Evolutionary conservation across 2,113 vertebrate species (phyloP).

Genomic region (Nerophis lumbriciformis): DNA sequence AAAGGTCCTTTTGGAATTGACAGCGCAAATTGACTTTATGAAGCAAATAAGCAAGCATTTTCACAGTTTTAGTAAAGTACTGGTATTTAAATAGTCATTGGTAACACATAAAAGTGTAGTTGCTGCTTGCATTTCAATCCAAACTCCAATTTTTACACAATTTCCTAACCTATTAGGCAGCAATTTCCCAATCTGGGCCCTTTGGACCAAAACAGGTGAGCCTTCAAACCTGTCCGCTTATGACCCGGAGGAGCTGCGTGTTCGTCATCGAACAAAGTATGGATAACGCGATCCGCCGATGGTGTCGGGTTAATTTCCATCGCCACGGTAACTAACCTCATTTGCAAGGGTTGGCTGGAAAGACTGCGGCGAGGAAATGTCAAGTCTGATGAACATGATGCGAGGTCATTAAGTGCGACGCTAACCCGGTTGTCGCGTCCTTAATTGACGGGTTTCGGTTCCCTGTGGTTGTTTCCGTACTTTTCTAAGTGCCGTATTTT

Average conservation of each 20-base stretch:
- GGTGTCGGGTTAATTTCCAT: slow-evolving; percentile 36
- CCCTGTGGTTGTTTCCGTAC: slow-evolving; percentile 27
- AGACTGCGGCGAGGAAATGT: slow-evolving; percentile 43
- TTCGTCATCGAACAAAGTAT: slow-evolving; percentile 29
- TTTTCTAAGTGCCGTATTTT: slow-evolving; percentile 17
- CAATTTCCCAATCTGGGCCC: slow-evolving; percentile 12
- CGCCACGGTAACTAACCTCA: slow-evolving; percentile 34
- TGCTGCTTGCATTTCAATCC: not conserved
- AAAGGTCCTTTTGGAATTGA: too few relatives aligned
- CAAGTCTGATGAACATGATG: slow-evolving; percentile 49
- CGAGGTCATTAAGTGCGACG: slow-evolving; percentile 37
- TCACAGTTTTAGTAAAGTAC: too few relatives aligned
- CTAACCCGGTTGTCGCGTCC: slow-evolving; percentile 36
- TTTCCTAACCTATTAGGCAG: slow-evolving; percentile 10
- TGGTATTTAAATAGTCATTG: too few relatives aligned
- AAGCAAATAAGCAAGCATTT: too few relatives aligned
- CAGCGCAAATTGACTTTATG: too few relatives aligned
- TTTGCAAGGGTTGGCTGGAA: slow-evolving; percentile 28
- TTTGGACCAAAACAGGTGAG: slow-evolving; percentile 20
- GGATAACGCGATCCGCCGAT: slow-evolving; percentile 40
- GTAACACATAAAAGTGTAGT: not conserved
- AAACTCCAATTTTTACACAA: not conserved
- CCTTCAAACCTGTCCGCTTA: slow-evolving; percentile 12
- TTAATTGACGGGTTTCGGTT: slow-evolving; percentile 25
- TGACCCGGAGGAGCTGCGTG: slow-evolving; percentile 25